Evolutionary conservation across 2,797 vertebrate species (phyloP).

Genomic region (Cynodonichthys magdalenae): DNA sequence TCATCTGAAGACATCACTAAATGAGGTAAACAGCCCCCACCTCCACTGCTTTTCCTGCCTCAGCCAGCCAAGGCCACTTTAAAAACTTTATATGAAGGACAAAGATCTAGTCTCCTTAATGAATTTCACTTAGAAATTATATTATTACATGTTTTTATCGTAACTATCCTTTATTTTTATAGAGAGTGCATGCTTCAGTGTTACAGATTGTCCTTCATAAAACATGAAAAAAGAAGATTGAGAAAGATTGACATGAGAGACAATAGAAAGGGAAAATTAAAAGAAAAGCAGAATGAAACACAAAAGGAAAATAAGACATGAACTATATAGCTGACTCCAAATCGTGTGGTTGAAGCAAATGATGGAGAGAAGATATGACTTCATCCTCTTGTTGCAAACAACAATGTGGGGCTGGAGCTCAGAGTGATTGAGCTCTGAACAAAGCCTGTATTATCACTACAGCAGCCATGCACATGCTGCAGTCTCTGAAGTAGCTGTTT

Average conservation of each 20-base stretch:
- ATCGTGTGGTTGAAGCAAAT: neutral
- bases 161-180: neutral
- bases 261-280: neutral
- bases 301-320: conserved; percentile 10
- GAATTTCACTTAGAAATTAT: no score
- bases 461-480: conserved; percentile 2
- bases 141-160: no score
- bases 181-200: conserved; percentile 36
- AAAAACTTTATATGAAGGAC: no score
- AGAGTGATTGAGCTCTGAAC: conserved; percentile 15
- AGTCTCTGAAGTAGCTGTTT: conserved; percentile 14
- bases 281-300: neutral
- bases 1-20: no score
- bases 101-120: no score
- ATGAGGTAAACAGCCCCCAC: no score
- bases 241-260: conserved; percentile 5
- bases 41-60: no score
- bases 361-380: conserved; percentile 19
- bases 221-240: conserved; percentile 9
- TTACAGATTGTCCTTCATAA: conserved; percentile 47
- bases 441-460: conserved; percentile 23
- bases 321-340: neutral
- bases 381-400: conserved; percentile 16
- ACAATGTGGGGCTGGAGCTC: conserved; percentile 6
- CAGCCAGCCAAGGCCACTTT: no score